Base-by-base conservation (phyloP, 2,113 vertebrate genomes). In the Hiodon alosoides region DNA sequence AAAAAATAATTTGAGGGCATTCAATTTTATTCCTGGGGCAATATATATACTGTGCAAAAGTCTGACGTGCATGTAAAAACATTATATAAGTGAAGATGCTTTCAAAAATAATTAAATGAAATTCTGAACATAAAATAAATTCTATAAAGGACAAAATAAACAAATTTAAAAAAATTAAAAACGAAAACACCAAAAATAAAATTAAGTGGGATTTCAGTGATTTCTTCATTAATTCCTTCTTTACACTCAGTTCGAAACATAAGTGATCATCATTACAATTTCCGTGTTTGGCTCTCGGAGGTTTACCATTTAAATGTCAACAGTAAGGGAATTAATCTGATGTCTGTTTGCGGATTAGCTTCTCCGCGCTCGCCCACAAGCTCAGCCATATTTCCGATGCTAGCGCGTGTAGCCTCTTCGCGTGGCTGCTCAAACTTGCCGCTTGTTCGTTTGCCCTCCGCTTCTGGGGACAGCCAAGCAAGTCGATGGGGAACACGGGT, bases 401-500 rank as follows among this genome's bases (percentile, higher is more conserved):
- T 73, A 47, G 60, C 31, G 72, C 17, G 16, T 31, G 61, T n/a
- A 53, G n/a, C 14, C 51, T 65, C 65, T 73, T 61, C 65, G 72
- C 72, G 65, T 73, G 60, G 61, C 59, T 73, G 62, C 57, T 5
- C 52, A 31, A 31, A 64, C 72, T 73, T 50, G 54, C 6, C 31
- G 72, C 72, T 53, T 46, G 53, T 65, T 65, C 60, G 31, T 73
- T 72, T 60, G 71, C 71, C 55, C 68, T 72, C 70, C 65, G 72
- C 72, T 73, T 53, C 61, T 64, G 50, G 53, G 70, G 72, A 73
- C 60, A 73, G 64, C 72, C 72, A 66, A 73, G 72, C 60, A 8
- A 64, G 60, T 73, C 72, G 65, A 50, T 14, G 17, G 51, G 48
- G 60, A 73, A 53, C 48, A 54, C 60, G 60, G 72, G 53, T 51